Conservation (phyloP, 2,888 invertebrate species). For the Caenorhabditis becei region DNA sequence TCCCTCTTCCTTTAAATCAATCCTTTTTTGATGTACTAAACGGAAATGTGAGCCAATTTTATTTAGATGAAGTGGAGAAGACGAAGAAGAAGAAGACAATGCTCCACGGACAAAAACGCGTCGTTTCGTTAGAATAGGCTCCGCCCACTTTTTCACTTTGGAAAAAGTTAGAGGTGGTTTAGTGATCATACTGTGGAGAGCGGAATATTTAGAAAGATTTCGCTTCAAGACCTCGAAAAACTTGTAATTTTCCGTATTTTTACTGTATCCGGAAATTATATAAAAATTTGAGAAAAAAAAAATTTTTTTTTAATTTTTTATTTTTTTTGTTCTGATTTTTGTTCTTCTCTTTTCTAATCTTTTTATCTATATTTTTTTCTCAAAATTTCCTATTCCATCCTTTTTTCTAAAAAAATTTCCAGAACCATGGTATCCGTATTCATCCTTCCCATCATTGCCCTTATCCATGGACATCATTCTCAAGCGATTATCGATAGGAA, state of each 20-base stretch:
- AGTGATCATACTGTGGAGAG: not conserved
- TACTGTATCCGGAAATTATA: too few relatives aligned
- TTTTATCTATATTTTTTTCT: too few relatives aligned
- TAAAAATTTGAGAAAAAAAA: too few relatives aligned
- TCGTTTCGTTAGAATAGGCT: constrained; percentile 4
- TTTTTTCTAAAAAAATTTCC: too few relatives aligned
- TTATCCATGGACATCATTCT: constrained; percentile 50
- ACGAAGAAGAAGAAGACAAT: constrained; percentile 1
- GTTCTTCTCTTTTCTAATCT: not conserved
- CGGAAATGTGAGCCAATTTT: constrained; percentile 49
- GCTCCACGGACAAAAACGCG: constrained; percentile 21
- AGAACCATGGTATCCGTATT: constrained; percentile 58
- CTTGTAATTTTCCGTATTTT: too few relatives aligned
- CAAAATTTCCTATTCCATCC: too few relatives aligned
- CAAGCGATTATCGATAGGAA: constrained; percentile 30
- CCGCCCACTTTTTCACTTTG: constrained; percentile 10
- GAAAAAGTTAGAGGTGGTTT: not conserved
- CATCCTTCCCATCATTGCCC: constrained; percentile 45
- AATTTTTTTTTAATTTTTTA: not conserved
- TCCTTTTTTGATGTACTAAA: constrained; percentile 26
- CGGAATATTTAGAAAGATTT: too few relatives aligned
- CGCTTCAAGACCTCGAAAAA: too few relatives aligned
- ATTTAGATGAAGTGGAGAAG: constrained; percentile 22
- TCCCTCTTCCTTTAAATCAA: not conserved
- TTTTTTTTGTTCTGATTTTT: not conserved